These are phyloP conservation scores for Musca domestica DNA, from an alignment of 1,140 invertebrate species.

Conservation along the genomic window DNA sequence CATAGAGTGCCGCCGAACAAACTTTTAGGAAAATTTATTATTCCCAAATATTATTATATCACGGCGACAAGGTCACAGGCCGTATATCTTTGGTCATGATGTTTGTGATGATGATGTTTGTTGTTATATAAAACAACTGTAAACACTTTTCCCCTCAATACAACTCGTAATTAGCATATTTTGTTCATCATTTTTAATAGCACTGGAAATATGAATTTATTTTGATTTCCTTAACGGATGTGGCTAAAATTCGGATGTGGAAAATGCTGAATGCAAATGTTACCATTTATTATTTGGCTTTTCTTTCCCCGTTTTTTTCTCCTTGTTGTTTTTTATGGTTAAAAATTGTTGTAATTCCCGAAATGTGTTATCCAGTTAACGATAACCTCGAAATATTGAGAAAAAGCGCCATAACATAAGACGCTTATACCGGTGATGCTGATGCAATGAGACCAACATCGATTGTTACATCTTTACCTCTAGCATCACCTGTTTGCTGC, in stretches of 20 bases:
- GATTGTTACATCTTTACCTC: neutral
- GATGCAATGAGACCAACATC: neutral
- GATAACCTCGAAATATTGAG: neutral
- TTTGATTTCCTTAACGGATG: slow-evolving; percentile 3
- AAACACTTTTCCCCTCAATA: neutral
- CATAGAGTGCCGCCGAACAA: no score
- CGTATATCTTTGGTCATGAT: no score
- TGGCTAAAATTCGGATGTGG: no score
- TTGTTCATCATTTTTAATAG: neutral
- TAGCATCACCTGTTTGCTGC: neutral
- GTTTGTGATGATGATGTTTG: no score
- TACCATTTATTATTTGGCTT: no score
- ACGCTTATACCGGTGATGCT: neutral
- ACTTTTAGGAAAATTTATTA: no score
- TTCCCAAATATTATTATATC: no score
- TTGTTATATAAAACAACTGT: no score
- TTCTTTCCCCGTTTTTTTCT: neutral
- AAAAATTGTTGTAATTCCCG: neutral
- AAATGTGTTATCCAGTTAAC: neutral
- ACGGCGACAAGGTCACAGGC: no score
- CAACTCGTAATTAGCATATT: neutral
- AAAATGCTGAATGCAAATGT: slow-evolving; percentile 10
- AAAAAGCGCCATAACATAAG: neutral
- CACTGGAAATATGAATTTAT: neutral
- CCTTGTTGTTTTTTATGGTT: neutral